Evolutionary conservation across 2,888 invertebrate species (phyloP).

Genomic region (Malthinus flaveolus): DNA sequence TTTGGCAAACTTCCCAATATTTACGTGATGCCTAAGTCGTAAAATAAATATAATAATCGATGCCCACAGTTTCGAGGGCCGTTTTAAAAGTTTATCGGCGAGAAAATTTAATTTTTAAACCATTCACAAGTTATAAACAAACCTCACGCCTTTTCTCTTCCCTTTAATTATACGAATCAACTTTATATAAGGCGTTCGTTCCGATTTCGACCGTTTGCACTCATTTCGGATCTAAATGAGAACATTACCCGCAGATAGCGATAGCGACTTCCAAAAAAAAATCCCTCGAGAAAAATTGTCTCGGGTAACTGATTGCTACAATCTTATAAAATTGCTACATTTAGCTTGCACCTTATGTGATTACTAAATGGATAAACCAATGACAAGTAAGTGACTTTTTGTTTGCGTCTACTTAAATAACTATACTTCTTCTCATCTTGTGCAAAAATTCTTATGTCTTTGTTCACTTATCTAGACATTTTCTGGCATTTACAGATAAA

Average conservation of each 20-base stretch:
- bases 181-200: constrained; percentile 31
- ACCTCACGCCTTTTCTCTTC: constrained; percentile 2
- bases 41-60: constrained; percentile 3
- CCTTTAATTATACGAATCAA: constrained; percentile 29
- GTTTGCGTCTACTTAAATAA: too few species aligned
- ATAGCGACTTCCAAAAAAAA: constrained; percentile 36
- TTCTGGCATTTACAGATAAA: too few species aligned
- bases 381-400: too few species aligned
- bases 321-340: constrained; percentile 8
- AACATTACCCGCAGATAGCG: constrained; percentile 41
- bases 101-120: neutral
- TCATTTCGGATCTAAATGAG: constrained; percentile 32
- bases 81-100: neutral
- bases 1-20: neutral
- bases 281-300: constrained; percentile 39
- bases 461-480: too few species aligned
- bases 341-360: constrained; percentile 5
- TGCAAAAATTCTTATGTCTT: too few species aligned
- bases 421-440: too few species aligned
- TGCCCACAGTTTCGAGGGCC: neutral
- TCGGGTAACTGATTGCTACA: constrained; percentile 11
- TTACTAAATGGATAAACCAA: too few species aligned
- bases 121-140: neutral
- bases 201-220: constrained; percentile 25
- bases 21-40: constrained; percentile 1